phyloP scores from a whole-genome alignment of 2,888 invertebrate genomes.

The Meandrusa payeni region DNA sequence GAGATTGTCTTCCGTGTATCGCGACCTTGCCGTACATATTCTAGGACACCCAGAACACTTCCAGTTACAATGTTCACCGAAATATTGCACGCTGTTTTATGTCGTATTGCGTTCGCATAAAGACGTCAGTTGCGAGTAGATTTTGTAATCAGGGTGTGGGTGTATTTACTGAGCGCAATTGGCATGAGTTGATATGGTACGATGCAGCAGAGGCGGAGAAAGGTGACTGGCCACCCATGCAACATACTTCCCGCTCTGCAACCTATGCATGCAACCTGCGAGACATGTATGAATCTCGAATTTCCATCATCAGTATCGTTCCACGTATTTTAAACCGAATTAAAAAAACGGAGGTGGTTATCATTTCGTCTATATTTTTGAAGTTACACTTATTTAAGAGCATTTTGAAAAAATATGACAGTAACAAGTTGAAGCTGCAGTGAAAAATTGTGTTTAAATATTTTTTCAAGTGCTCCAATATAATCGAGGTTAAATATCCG shows the following conservation, averaged over 20 bases:
- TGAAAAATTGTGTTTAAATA: too few relatives aligned
- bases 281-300: too few relatives aligned
- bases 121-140: not conserved
- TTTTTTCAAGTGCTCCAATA: too few relatives aligned
- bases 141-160: conserved; percentile 15
- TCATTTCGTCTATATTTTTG: too few relatives aligned
- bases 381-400: too few relatives aligned
- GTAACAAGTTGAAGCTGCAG: too few relatives aligned
- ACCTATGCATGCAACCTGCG: too few relatives aligned
- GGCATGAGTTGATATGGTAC: conserved; percentile 30
- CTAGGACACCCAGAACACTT: conserved; percentile 43
- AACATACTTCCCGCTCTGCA: conserved; percentile 50
- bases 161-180: conserved; percentile 18
- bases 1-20: conserved; percentile 75
- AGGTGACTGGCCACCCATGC: conserved; percentile 38
- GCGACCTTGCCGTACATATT: conserved; percentile 56
- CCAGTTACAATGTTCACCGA: conserved; percentile 31
- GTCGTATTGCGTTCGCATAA: conserved; percentile 4
- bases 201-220: conserved; percentile 28
- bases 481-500: too few relatives aligned
- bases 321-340: too few relatives aligned
- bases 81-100: conserved; percentile 16
- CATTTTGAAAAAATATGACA: too few relatives aligned
- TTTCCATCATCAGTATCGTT: too few relatives aligned
- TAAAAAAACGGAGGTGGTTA: too few relatives aligned